phyloP scores from a whole-genome alignment of 37 sponge, comb jelly and placozoan genomes.

The Halichondria panicea region DNA sequence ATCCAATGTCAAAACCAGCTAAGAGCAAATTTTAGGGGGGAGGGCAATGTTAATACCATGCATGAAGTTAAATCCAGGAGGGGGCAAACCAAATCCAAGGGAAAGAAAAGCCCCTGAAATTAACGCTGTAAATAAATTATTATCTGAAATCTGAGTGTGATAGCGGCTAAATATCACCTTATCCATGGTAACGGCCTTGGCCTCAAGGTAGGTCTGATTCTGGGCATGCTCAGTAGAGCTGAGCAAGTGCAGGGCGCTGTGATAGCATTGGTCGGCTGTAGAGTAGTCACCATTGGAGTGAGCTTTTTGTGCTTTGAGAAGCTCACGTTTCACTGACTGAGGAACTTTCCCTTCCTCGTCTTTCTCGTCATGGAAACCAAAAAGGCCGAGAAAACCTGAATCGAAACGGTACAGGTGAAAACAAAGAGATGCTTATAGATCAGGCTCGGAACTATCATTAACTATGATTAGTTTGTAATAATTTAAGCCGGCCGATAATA shows the following conservation, averaged over 20 bases:
- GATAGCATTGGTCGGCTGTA: constrained; percentile 13
- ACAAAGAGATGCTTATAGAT: too few relatives aligned
- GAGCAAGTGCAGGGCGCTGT: constrained; percentile 31
- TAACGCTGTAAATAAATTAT: background rate
- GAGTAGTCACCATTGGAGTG: constrained; percentile 17
- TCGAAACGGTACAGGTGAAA: too few relatives aligned
- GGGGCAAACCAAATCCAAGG: background rate
- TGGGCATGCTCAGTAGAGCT: background rate
- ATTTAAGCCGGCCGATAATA: too few relatives aligned
- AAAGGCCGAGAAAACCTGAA: constrained; percentile 15
- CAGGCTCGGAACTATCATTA: too few relatives aligned
- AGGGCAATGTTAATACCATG: background rate
- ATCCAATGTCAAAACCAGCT: background rate
- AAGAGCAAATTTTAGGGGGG: constrained; percentile 13
- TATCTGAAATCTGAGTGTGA: background rate
- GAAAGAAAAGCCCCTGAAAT: background rate
- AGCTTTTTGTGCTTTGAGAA: constrained; percentile 26
- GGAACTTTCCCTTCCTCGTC: constrained; percentile 16
- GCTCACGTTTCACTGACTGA: constrained; percentile 13
- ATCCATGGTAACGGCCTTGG: constrained; percentile 40
- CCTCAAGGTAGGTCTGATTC: constrained; percentile 22
- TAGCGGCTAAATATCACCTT: constrained; percentile 8
- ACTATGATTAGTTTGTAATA: too few relatives aligned
- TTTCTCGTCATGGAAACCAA: constrained; percentile 4
- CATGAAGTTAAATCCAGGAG: background rate